These are phyloP conservation scores for Lineus longissimus DNA, from an alignment of 1,140 invertebrate genomes.

Conservation along the genomic window DNA sequence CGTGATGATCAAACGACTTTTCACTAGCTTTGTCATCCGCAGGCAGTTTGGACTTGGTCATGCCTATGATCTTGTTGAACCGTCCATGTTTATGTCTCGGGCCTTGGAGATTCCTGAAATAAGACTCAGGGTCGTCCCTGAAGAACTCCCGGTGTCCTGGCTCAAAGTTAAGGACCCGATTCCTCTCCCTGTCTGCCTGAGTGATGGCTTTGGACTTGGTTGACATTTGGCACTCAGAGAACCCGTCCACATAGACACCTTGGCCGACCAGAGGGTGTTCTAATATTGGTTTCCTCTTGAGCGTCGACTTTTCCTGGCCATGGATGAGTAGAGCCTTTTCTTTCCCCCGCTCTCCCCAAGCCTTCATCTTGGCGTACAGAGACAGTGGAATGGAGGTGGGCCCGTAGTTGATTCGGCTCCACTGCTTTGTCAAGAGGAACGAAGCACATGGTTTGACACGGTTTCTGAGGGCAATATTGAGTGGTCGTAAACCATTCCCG, in stretches of 20 bases:
- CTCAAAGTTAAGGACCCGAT: background rate
- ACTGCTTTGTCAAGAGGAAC: constrained; percentile 50
- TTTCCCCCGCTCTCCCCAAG: constrained; percentile 47
- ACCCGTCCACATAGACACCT: constrained; percentile 41
- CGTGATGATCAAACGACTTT: background rate
- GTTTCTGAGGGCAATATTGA: constrained; percentile 46
- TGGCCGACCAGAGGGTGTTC: constrained; percentile 35
- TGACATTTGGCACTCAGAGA: constrained; percentile 41
- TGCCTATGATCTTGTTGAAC: background rate
- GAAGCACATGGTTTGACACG: constrained; percentile 45
- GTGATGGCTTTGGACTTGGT: constrained; percentile 33
- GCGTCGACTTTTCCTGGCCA: constrained; percentile 36
- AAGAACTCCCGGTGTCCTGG: background rate
- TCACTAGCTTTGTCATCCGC: background rate
- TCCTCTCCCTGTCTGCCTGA: background rate
- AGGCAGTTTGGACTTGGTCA: background rate
- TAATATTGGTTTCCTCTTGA: constrained; percentile 34
- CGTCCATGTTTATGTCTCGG: background rate
- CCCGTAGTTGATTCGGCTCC: constrained; percentile 40
- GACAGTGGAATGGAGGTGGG: constrained; percentile 39
- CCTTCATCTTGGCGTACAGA: constrained; percentile 37
- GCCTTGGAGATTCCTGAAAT: constrained; percentile 32
- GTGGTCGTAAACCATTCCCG: constrained; percentile 39
- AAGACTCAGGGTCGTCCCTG: constrained; percentile 30
- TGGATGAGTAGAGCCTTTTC: constrained; percentile 38